Evolutionary conservation across 2,888 invertebrate species (phyloP), one percentile per base, ranked within the genome.

Genomic region (Biston stratarius): DNA sequence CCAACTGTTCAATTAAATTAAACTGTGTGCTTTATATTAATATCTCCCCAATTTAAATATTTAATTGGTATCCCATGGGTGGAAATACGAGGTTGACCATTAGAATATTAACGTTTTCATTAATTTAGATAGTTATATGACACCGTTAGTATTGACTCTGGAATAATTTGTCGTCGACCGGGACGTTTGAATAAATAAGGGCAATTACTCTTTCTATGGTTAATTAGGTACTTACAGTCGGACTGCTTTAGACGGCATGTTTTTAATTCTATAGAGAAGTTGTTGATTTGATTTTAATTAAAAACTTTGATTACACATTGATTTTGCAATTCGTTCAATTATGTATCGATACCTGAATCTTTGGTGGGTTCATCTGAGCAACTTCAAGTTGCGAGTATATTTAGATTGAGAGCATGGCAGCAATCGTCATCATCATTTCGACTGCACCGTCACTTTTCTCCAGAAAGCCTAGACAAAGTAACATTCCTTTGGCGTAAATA

Each of bases 41-140:
- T 57, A 40, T 62, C 63, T 62, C 49, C 40, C 36, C 49, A 57
- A 67, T 69, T 67, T 62, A 69, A 69, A 63, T 69, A 65, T 65
- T 69, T 62, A 64, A 67, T 72, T 63, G 67, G 60, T 60, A 72
- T 69, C 61, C 65, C 69, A 61, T 51, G 53, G 62, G 53, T 56
- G 42, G 51, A 47, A 61, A 64, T 58, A 66, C 60, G 55, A 33
- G 34, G 52, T 42, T 66, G 61, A 49, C 56, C 55, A 70, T 70
- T 70, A 61, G 63, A 72, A 68, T 72, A 67, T 68, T 66, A 65
- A 67, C 65, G 65, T 68, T 63, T 70, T 66, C 65, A 72, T 70
- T 68, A 68, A 68, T 72, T 70, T 57, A 61, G 56, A 68, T 64
- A 40, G 61, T 61, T 55, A 67, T 64, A 48, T 24, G 61, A 61